These are phyloP conservation scores for Masticophis lateralis DNA, from an alignment of 2,797 vertebrate species.

Conservation along the genomic window DNA sequence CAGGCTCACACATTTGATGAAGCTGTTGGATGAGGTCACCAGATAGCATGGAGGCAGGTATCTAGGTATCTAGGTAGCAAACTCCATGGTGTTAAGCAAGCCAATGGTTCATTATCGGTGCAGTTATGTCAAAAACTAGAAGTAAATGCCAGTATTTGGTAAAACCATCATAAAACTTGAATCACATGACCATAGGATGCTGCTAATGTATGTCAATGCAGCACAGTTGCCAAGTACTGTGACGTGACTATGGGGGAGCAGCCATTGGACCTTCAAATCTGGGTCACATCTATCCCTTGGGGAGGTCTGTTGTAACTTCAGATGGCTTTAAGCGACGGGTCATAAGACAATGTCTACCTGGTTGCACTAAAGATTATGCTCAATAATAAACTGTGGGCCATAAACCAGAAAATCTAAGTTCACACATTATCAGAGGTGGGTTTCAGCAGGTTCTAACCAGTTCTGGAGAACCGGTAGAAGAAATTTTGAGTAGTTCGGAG, in stretches of 20 bases:
- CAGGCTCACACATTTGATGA: background rate
- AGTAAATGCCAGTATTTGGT: background rate
- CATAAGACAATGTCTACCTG: background rate
- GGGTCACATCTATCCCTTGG: background rate
- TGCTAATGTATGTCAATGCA: background rate
- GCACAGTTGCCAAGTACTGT: background rate
- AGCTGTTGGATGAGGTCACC: background rate
- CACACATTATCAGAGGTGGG: background rate
- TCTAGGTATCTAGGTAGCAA: background rate
- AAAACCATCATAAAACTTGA: background rate
- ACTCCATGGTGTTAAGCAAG: background rate
- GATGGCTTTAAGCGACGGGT: background rate
- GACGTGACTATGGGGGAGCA: background rate
- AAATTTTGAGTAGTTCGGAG: too few species aligned
- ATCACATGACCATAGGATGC: background rate
- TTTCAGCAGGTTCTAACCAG: too few species aligned
- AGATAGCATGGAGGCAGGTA: background rate
- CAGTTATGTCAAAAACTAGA: background rate
- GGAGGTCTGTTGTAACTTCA: background rate
- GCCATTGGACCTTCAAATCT: background rate
- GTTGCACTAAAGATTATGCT: background rate
- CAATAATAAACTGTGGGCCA: background rate
- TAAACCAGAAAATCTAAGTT: background rate
- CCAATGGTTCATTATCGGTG: background rate
- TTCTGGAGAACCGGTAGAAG: too few species aligned